Evolutionary conservation across 2,888 invertebrate genomes (phyloP).

Genomic region (Criorhina ranunculi): DNA sequence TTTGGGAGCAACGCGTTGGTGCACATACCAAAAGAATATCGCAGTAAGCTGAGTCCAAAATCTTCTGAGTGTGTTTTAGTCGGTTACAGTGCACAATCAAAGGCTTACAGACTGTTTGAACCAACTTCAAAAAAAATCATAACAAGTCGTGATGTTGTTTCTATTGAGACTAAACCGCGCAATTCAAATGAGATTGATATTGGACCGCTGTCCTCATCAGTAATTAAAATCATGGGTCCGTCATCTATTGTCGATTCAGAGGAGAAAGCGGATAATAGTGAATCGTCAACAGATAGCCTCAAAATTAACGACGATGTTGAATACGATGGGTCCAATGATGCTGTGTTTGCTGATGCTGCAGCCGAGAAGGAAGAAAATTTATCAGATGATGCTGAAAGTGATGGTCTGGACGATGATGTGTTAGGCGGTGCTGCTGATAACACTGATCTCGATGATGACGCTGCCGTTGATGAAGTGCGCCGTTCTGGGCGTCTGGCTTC

Average conservation of each 20-base stretch:
- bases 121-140: neutral
- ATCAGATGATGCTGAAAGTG: neutral
- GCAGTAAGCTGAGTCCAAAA: slow-evolving; percentile 6
- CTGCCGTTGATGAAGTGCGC: neutral
- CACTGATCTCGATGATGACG: neutral
- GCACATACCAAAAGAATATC: too few species aligned
- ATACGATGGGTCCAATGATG: too few species aligned
- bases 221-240: neutral
- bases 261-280: too few species aligned
- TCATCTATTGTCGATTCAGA: too few species aligned
- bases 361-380: neutral
- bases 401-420: neutral
- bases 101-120: slow-evolving; percentile 1
- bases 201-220: neutral
- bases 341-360: too few species aligned
- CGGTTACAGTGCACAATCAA: neutral
- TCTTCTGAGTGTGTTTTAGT: neutral
- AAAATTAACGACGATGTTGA: too few species aligned
- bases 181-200: neutral
- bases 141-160: slow-evolving; percentile 7
- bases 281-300: too few species aligned
- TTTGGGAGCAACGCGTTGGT: too few species aligned
- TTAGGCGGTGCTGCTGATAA: neutral
- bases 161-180: neutral
- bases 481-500: neutral